Evolutionary conservation across 2,797 vertebrate species (phyloP).

Genomic region (Emydoidea blandingii): DNA sequence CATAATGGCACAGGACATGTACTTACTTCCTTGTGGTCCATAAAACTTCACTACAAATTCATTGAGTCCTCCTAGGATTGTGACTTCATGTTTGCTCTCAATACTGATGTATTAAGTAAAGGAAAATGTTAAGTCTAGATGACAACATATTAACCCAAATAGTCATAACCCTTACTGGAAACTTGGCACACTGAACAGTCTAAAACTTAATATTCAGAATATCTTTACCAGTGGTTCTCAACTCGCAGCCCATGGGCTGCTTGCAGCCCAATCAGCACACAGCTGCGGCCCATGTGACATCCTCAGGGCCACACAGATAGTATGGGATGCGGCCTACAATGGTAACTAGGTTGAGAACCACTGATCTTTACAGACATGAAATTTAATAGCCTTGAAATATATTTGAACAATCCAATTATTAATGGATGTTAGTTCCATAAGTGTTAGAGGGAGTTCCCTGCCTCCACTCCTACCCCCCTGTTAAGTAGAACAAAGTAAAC

Average conservation of each 20-base stretch:
- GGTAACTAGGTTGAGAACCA: too few species aligned
- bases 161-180: accelerated
- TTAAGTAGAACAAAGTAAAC: not conserved
- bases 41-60: conserved; percentile 99
- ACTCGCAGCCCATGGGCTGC: too few species aligned
- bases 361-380: not conserved
- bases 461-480: not conserved
- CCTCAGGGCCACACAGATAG: too few species aligned
- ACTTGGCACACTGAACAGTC: not conserved
- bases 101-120: conserved; percentile 87
- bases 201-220: not conserved
- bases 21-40: conserved; percentile 99
- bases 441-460: not conserved
- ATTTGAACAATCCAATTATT: accelerated
- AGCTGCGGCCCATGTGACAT: too few species aligned
- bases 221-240: not conserved
- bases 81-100: conserved; percentile 99
- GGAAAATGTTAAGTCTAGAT: conserved; percentile 67
- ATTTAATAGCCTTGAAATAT: not conserved
- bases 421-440: not conserved
- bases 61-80: conserved; percentile 98
- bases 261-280: too few species aligned
- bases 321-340: too few species aligned
- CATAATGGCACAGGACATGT: not conserved
- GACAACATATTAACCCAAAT: not conserved